These are phyloP conservation scores for Cyprinodon variegatus DNA, from an alignment of 2,113 vertebrate species.

Conservation along the genomic window DNA sequence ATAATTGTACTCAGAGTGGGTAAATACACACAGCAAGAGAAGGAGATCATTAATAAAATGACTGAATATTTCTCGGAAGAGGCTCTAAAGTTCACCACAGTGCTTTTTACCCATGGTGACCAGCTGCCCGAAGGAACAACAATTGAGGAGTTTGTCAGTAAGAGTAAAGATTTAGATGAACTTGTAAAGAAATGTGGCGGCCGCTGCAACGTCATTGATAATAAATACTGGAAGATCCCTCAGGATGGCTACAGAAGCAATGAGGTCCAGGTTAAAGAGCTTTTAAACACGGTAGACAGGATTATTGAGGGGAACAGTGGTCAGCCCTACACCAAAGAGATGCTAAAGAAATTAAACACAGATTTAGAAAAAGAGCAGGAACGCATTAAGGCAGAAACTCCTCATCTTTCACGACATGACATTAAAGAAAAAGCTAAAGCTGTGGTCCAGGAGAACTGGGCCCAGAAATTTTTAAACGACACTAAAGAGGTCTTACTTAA, in stretches of 20 bases:
- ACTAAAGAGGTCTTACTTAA: too few relatives aligned
- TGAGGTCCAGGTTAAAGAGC: neutral
- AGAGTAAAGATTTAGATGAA: accelerated
- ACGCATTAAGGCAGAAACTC: too few relatives aligned
- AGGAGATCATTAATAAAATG: accelerated
- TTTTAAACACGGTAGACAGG: neutral
- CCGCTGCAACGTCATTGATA: neutral
- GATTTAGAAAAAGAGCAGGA: too few relatives aligned
- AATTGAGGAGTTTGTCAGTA: neutral
- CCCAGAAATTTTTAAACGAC: too few relatives aligned
- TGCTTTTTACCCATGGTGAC: neutral
- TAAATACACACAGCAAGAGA: neutral
- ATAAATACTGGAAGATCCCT: neutral
- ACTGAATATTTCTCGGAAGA: neutral
- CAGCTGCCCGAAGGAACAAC: accelerated
- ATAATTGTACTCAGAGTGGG: neutral
- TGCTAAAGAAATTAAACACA: neutral
- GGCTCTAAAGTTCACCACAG: neutral
- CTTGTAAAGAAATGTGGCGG: neutral
- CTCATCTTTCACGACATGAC: too few relatives aligned
- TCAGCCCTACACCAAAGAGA: neutral
- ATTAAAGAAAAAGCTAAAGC: too few relatives aligned
- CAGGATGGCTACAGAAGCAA: neutral
- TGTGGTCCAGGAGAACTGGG: too few relatives aligned
- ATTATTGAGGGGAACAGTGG: neutral